Percentiles rank a stretch among this genome's conserved stretches.
Conservation (phyloP, 1,140 invertebrate genomes). For the Drosophila trapezifrons region DNA sequence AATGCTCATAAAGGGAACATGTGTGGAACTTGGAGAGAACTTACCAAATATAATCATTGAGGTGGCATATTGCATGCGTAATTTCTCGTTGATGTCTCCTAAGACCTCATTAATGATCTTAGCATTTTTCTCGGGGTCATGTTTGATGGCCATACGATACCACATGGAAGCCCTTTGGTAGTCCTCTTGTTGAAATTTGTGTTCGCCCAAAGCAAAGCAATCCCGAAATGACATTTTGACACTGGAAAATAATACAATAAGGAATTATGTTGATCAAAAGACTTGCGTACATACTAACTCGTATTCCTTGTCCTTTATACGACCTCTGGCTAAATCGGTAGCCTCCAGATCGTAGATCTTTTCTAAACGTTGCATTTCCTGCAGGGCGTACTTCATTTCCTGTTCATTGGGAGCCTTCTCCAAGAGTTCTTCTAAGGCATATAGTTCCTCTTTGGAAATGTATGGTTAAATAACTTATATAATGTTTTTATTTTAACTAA, state of each 20-base stretch:
- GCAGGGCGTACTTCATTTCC: conserved; percentile 19
- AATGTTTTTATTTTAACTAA: too few relatives aligned
- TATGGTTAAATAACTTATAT: too few relatives aligned
- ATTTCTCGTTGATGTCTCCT: not conserved
- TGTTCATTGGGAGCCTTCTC: conserved; percentile 4
- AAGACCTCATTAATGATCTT: conserved; percentile 8
- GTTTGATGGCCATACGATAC: conserved; percentile 40
- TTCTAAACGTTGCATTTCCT: conserved; percentile 16
- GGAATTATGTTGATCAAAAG: not conserved
- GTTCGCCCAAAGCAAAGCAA: conserved; percentile 31
- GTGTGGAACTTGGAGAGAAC: accelerated
- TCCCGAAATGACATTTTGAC: conserved; percentile 29
- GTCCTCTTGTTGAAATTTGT: conserved; percentile 30
- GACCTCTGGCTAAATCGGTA: conserved; percentile 27
- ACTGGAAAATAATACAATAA: not conserved
- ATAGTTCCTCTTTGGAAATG: conserved; percentile 16
- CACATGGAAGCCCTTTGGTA: conserved; percentile 37
- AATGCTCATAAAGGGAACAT: not conserved
- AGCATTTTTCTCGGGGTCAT: conserved; percentile 2
- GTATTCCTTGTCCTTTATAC: conserved; percentile 5
- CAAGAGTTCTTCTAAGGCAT: conserved; percentile 18
- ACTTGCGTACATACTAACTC: not conserved
- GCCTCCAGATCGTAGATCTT: conserved; percentile 23
- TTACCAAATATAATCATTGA: conserved; percentile 28
- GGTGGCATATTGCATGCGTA: conserved; percentile 17